Evolutionary conservation across 2,888 invertebrate genomes (phyloP), one percentile per base, ranked within the genome.

Genomic region (Chymomyza fuscimana): DNA sequence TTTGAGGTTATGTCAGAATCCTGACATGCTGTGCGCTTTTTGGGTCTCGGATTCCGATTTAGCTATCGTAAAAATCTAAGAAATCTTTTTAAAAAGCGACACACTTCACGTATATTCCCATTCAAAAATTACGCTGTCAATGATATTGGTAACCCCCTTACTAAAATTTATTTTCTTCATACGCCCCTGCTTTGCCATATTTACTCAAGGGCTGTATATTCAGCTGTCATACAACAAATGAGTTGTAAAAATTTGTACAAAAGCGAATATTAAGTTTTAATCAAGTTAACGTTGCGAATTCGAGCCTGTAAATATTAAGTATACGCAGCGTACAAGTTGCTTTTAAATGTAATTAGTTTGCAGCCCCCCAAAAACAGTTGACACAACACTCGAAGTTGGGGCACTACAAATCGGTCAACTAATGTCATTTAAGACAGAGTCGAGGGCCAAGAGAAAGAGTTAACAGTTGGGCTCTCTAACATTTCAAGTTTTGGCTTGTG

Each of bases 341-440:
- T 78, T 77, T 83, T 78, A 78, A 81, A 80, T 78, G 82, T 84
- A 83, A 82, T 85, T 85, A 83, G 81, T 85, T 73, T 75, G 74
- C 72, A 76, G 71, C 70, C 69, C 60, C 63, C 10, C 25, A 58
- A 29, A 25, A 25, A 62, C 69, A 73, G 74, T 81, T 84, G 84
- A 84, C 82, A 82, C 76, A 78, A 78, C 63, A 70, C 65, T 72
- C 68, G 4, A 58, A 19, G 16, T 56, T 56, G 56, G 19, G 19
- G 19, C 19, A 10, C 22, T 56, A 16, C 56, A 56, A 70, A 76
- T 73, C 70, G 82, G 76, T 77, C 80, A 78, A 73, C 82, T 81
- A 81, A 81, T 81, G 78, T 75, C 81, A 72, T 75, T 81, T 70
- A 72, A 81, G 77, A 72, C 69, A 65, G 4, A 56, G 0, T 10